Evolutionary conservation across 2,797 vertebrate species (phyloP).

Genomic region (Acanthis flammea): DNA sequence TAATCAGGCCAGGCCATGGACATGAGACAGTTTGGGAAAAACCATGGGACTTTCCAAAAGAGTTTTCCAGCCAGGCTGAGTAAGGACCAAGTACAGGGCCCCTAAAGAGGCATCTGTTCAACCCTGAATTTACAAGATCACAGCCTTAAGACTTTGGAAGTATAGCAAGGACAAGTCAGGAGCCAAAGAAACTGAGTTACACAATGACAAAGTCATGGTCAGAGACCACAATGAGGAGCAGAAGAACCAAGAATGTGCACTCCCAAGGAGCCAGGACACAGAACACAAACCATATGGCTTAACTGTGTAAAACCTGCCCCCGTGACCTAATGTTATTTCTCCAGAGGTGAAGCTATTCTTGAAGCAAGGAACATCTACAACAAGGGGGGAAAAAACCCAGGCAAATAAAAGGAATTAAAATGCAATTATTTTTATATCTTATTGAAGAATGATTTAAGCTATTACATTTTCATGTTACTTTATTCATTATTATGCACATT

Average conservation of each 20-base stretch:
- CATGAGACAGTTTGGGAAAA: neutral
- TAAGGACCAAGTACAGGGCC: neutral
- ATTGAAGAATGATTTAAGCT: neutral
- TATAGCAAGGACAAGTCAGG: neutral
- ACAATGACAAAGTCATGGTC: neutral
- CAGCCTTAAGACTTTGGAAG: neutral
- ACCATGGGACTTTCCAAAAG: neutral
- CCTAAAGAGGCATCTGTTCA: neutral
- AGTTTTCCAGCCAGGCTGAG: neutral
- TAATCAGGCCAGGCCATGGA: neutral
- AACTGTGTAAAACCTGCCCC: neutral
- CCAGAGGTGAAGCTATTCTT: neutral
- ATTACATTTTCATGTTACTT: neutral
- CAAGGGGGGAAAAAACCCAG: rapidly evolving
- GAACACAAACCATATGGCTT: neutral
- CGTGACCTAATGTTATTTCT: neutral
- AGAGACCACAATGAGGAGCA: neutral
- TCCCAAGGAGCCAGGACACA: neutral
- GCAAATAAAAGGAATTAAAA: neutral
- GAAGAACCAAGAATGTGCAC: neutral
- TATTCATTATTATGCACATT: neutral
- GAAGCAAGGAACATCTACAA: neutral
- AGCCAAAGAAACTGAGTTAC: neutral
- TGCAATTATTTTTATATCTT: neutral
- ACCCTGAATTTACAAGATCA: neutral